A percentile compares a stretch with the other conserved stretches of the same genome.
phyloP scores from a whole-genome alignment of 2,113 vertebrate genomes.

The Microtus montanus region DNA sequence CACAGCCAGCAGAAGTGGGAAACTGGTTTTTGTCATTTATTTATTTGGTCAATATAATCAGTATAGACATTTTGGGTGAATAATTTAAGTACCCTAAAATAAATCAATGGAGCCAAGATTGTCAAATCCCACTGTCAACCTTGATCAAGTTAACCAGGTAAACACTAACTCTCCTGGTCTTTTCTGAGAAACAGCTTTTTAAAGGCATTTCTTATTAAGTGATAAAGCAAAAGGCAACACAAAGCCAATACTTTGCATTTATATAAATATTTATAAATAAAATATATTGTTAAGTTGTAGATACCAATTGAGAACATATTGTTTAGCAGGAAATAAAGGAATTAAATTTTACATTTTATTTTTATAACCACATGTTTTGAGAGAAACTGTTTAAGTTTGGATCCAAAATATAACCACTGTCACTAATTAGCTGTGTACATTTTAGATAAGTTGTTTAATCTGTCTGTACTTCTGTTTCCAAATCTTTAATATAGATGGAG shows the following conservation, averaged over 20 bases:
- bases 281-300: constrained; percentile 2
- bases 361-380: background rate
- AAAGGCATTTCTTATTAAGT: background rate
- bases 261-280: constrained; percentile 34
- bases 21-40: background rate
- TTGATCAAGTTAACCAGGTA: constrained; percentile 33
- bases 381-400: background rate
- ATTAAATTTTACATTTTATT: background rate
- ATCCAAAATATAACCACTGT: background rate
- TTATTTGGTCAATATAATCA: constrained; percentile 7
- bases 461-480: background rate
- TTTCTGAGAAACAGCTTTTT: background rate
- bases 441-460: background rate
- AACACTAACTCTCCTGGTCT: constrained; percentile 1
- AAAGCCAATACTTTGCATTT: constrained; percentile 17
- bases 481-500: background rate
- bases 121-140: constrained; percentile 3
- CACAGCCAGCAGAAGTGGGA: background rate
- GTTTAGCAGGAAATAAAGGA: background rate
- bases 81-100: constrained; percentile 57
- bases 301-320: constrained; percentile 1
- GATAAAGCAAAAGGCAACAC: constrained; percentile 28
- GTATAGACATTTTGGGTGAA: constrained; percentile 52
- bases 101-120: constrained; percentile 33
- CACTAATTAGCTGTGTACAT: background rate